These are phyloP conservation scores for Nudaria mundana DNA, from an alignment of 2,888 invertebrate genomes.

Conservation along the genomic window DNA sequence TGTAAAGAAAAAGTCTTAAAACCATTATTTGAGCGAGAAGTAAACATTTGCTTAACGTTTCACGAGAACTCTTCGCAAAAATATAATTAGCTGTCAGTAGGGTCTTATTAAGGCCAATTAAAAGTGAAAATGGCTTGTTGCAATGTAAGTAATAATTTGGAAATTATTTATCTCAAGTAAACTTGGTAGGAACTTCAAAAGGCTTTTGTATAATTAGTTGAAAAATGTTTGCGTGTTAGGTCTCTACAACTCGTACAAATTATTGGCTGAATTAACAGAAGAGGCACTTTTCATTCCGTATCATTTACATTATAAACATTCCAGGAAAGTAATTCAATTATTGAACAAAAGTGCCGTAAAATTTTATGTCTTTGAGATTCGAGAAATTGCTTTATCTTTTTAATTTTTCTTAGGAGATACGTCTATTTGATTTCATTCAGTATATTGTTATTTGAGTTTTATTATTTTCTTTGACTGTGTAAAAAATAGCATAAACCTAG, in stretches of 20 bases:
- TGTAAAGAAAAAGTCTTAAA: background rate
- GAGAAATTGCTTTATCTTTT: no score
- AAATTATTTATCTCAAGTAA: conserved; percentile 27
- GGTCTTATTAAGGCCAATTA: conserved; percentile 8
- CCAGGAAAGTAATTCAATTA: background rate
- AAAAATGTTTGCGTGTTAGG: conserved; percentile 18
- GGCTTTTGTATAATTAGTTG: conserved; percentile 31
- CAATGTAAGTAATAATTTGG: background rate
- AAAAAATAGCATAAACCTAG: no score
- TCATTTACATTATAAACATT: background rate
- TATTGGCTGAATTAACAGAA: background rate
- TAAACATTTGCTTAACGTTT: conserved; percentile 9
- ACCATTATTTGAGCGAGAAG: background rate
- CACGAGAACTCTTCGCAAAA: conserved; percentile 16
- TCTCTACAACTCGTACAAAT: background rate
- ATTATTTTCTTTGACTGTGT: no score
- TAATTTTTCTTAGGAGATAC: no score
- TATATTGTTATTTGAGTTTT: no score
- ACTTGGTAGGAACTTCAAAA: conserved; percentile 25
- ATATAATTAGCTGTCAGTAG: background rate
- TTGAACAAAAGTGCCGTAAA: no score
- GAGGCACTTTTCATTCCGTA: background rate
- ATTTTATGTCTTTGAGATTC: no score
- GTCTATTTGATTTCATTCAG: no score
- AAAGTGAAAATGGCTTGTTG: conserved; percentile 6